Evolutionary conservation across 2,888 invertebrate genomes (phyloP).

Genomic region (Lochmaea capreae): DNA sequence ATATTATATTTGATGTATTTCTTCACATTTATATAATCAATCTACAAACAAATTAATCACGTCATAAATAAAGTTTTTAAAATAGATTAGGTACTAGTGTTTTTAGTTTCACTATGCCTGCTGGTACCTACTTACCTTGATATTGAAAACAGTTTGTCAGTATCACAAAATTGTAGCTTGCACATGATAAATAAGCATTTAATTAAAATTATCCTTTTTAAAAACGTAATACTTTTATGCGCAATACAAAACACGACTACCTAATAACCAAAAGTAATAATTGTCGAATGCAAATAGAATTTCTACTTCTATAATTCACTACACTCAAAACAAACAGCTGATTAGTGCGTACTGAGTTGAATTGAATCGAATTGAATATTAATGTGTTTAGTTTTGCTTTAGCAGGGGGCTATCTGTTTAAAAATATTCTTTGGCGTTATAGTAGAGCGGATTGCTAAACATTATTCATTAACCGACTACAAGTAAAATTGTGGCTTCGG

Average conservation of each 20-base stretch:
- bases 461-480: background rate
- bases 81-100: background rate
- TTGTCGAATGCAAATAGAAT: too few species aligned
- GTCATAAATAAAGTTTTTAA: background rate
- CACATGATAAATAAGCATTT: background rate
- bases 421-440: background rate
- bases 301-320: too few species aligned
- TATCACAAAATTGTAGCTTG: background rate
- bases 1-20: background rate
- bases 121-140: background rate
- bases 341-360: background rate
- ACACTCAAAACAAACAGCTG: background rate
- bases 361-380: too few species aligned
- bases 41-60: background rate
- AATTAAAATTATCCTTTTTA: too few species aligned
- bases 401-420: background rate
- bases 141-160: background rate
- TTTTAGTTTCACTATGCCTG: background rate
- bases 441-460: background rate
- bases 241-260: too few species aligned
- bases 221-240: too few species aligned
- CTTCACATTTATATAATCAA: slow-evolving; percentile 4
- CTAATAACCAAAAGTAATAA: too few species aligned
- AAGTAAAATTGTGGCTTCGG: background rate
- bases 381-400: background rate